Evolutionary conservation across 2,888 invertebrate genomes (phyloP), one percentile per base, ranked within the genome.

Genomic region (Automeris io): DNA sequence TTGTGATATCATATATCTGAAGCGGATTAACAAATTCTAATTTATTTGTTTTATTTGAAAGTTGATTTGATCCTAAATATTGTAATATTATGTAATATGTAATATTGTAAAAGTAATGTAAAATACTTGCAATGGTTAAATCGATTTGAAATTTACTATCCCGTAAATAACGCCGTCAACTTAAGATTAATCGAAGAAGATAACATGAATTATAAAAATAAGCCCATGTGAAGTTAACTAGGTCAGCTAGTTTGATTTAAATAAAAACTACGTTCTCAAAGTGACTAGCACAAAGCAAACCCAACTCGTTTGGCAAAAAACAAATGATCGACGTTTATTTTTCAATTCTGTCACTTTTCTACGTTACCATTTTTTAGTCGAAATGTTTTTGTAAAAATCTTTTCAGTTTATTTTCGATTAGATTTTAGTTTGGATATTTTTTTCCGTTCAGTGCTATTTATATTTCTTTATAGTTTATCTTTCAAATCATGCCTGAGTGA

Each of bases 401-500:
- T 69, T 70, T 70, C 70, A 73, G 76, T 82, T 68, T 40, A 51
- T 61, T 72, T 64, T 56, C 54, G 58, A 68, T 70, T 75, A 75
- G 68, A 54, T 71, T 73, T 77, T 79, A 74, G 70, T 71, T 72
- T 67, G 64, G 60, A 56, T 67, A 63, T 64, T 64, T 59, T 54
- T 47, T 59, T 57, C 58, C 59, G 49, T 61, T 52, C 65, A 65
- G 68, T 72, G 60, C 49, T 51, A 48, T 60, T 54, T 51, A 39
- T 42, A 25, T 41, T 44, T 13, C 42, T 43, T 43, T 55, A 49
- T 43, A 47, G 33, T 42, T 56, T 57, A 51, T 1, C 43, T 48
- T 37, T 51, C 44, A 81, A 82, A 83, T 80, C 56, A 85, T 85
- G 85, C 77, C 81, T 44, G 82, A 79, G 85, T 83, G 54, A 85